These are phyloP conservation scores for Caenorhabditis wallacei DNA, from an alignment of 2,888 invertebrate species.

Conservation along the genomic window DNA sequence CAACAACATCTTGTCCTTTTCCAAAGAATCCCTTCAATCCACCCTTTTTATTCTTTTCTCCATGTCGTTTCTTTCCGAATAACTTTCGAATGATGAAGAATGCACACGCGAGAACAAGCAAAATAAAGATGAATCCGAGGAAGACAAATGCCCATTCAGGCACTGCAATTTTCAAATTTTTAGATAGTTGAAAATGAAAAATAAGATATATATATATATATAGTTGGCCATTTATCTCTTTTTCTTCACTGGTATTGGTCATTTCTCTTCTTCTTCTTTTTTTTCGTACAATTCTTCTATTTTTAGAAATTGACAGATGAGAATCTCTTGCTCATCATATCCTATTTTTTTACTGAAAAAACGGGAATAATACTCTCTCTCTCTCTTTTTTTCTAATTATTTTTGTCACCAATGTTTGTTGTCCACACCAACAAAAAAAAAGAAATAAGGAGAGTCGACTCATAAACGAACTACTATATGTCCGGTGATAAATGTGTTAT, in stretches of 20 bases:
- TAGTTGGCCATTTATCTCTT: conserved; percentile 23
- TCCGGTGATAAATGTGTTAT: conserved; percentile 59
- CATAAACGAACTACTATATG: conserved; percentile 55
- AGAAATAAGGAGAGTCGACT: conserved; percentile 13
- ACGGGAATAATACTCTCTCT: not conserved
- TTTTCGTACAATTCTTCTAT: conserved; percentile 13
- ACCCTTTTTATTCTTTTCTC: conserved; percentile 82
- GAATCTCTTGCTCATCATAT: not conserved
- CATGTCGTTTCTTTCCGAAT: conserved; percentile 83
- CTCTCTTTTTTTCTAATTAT: conserved; percentile 58
- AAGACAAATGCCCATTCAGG: conserved; percentile 83
- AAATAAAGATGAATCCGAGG: conserved; percentile 78
- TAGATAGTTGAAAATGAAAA: not conserved
- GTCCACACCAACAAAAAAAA: too few relatives aligned
- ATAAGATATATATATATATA: not conserved
- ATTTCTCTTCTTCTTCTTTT: conserved; percentile 14
- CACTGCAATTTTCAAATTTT: conserved; percentile 73
- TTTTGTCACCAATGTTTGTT: conserved; percentile 47
- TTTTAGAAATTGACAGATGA: not conserved
- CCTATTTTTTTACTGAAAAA: not conserved
- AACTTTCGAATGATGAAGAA: conserved; percentile 80
- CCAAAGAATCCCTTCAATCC: conserved; percentile 77
- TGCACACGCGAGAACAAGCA: conserved; percentile 78
- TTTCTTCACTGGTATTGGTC: not conserved
- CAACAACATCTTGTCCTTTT: conserved; percentile 72